phyloP scores from a whole-genome alignment of 2,113 vertebrate species.

The Corvus moneduloides region DNA sequence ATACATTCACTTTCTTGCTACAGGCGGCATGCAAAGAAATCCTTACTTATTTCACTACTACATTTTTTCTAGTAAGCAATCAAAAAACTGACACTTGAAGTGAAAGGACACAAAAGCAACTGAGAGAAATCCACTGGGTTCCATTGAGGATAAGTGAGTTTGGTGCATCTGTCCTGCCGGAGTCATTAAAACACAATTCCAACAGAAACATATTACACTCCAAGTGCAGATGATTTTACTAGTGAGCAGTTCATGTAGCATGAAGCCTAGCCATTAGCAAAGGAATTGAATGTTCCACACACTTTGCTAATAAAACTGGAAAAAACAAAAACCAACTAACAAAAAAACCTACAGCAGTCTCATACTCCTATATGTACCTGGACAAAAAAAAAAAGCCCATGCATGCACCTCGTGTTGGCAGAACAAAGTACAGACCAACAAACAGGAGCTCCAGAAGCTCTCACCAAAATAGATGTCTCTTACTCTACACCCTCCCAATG shows the following conservation, averaged over 20 bases:
- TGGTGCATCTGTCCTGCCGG: not conserved
- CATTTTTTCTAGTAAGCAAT: not conserved
- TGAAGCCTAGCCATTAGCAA: not conserved
- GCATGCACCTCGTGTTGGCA: fast-evolving
- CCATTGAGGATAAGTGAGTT: not conserved
- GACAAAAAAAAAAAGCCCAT: not conserved
- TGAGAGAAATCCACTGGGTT: not conserved
- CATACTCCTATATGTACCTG: not conserved
- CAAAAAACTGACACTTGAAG: not conserved
- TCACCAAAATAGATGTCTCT: not conserved
- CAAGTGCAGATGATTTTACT: not conserved
- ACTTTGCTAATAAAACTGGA: not conserved
- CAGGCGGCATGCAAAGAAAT: not conserved
- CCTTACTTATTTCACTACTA: not conserved
- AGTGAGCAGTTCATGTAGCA: not conserved
- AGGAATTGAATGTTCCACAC: not conserved
- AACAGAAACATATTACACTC: not conserved
- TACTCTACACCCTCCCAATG: not conserved
- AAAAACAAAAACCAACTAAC: not conserved
- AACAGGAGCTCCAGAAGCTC: not conserved
- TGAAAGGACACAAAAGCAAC: not conserved
- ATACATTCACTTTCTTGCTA: not conserved
- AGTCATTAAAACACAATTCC: not conserved
- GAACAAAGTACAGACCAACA: not conserved
- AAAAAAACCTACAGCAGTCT: not conserved